These are phyloP conservation scores for Natator depressus DNA, from an alignment of 2,113 vertebrate species.

Conservation along the genomic window DNA sequence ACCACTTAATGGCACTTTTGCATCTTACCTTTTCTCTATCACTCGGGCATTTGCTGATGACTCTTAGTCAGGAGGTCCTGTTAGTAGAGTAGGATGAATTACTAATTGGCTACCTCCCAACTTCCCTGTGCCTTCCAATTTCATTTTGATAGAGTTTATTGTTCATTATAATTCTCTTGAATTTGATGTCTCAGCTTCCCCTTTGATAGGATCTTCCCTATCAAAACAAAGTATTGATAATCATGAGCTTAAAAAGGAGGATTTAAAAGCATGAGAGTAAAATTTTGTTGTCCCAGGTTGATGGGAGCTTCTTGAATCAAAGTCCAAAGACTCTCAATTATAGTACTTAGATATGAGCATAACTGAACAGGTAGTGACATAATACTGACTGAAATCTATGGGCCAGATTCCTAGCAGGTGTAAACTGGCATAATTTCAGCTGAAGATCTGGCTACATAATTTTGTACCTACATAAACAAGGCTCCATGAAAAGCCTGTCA, in stretches of 20 bases:
- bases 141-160: not conserved
- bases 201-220: not conserved
- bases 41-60: not conserved
- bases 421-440: not conserved
- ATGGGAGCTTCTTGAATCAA: not conserved
- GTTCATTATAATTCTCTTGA: not conserved
- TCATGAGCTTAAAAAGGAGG: rapidly evolving
- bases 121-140: rapidly evolving
- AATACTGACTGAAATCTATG: not conserved
- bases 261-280: not conserved
- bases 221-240: not conserved
- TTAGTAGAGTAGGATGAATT: not conserved
- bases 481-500: not conserved
- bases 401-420: not conserved
- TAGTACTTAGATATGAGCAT: not conserved
- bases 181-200: not conserved
- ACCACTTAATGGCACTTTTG: not conserved
- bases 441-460: not conserved
- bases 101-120: not conserved
- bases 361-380: not conserved
- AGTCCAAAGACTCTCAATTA: not conserved
- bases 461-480: not conserved
- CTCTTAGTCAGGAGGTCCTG: not conserved
- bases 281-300: not conserved
- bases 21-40: not conserved